A percentile compares a stretch with the other conserved stretches of the same genome.
phyloP scores from a whole-genome alignment of 2,888 invertebrate species.

The Lissocephala sabroskyi region DNA sequence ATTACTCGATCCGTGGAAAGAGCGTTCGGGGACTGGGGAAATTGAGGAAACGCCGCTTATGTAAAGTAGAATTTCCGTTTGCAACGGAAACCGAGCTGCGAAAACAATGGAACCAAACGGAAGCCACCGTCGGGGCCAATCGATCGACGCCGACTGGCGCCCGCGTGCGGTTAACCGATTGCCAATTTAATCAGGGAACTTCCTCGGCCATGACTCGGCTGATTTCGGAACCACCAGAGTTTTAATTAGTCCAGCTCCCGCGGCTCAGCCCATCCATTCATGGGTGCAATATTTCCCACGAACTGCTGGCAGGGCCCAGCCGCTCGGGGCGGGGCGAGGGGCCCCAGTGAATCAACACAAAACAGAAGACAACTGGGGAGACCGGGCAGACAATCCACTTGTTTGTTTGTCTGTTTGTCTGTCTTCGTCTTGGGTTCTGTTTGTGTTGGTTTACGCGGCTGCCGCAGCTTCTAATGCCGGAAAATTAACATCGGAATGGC shows the following conservation, averaged over 20 bases:
- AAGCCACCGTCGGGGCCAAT: conserved; percentile 14
- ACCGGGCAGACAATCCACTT: conserved; percentile 5
- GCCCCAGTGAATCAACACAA: conserved; percentile 54
- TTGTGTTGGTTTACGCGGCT: no score
- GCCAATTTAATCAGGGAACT: no score
- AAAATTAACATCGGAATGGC: conserved; percentile 30
- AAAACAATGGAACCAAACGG: conserved; percentile 39
- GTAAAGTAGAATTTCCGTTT: conserved; percentile 69
- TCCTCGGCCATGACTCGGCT: conserved; percentile 1
- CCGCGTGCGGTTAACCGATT: no score
- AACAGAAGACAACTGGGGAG: conserved; percentile 9
- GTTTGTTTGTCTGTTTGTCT: conserved; percentile 14
- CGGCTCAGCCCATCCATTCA: no score
- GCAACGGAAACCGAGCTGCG: conserved; percentile 43
- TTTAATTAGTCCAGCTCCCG: conserved; percentile 50
- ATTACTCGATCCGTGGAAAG: conserved; percentile 2
- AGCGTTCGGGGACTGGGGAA: conserved; percentile 22
- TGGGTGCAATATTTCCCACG: conserved; percentile 61
- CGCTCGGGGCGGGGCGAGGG: conserved; percentile 41
- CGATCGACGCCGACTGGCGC: conserved; percentile 21
- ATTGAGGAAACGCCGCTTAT: conserved; percentile 61
- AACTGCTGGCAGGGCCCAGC: conserved; percentile 29
- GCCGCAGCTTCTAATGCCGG: no score
- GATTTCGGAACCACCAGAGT: conserved; percentile 34
- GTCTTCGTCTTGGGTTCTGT: conserved; percentile 9